A percentile compares a stretch with the other conserved stretches of the same genome.
Evolutionary conservation across 30 jellyfish, hydroid and myxozoan species (phyloP).

Genomic region (Aurelia aurita complex sp. Pacific): DNA sequence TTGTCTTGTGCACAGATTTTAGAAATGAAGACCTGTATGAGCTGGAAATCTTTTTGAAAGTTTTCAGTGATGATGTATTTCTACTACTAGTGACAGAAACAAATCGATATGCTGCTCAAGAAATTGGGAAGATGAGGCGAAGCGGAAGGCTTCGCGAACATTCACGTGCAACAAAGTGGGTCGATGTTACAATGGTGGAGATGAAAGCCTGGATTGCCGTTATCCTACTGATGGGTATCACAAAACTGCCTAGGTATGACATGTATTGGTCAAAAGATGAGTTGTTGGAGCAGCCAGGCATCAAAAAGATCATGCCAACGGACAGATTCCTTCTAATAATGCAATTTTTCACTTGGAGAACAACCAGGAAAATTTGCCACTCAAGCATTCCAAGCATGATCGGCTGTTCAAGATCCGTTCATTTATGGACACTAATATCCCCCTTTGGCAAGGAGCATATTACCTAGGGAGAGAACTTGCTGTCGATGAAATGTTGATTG

Average conservation of each 20-base stretch:
- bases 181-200: slow-evolving; percentile 1
- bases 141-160: neutral
- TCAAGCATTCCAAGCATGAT: too few species aligned
- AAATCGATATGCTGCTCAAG: slow-evolving; percentile 20
- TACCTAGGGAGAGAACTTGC: too few species aligned
- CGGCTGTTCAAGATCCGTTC: too few species aligned
- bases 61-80: neutral
- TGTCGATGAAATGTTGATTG: too few species aligned
- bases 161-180: slow-evolving; percentile 3
- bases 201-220: neutral
- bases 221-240: neutral
- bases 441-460: too few species aligned
- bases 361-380: neutral
- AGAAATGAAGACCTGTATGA: neutral
- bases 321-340: too few species aligned
- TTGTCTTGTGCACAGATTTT: neutral
- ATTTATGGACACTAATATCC: too few species aligned
- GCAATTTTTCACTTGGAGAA: neutral
- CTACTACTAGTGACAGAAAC: neutral
- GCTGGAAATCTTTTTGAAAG: slow-evolving; percentile 7
- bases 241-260: neutral
- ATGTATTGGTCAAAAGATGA: neutral
- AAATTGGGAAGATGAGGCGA: neutral
- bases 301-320: too few species aligned
- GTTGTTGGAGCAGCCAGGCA: neutral